A percentile compares a stretch with the other conserved stretches of the same genome.
These are phyloP conservation scores for Theropithecus gelada DNA, from an alignment of 2,113 vertebrate species.

Conservation along the genomic window DNA sequence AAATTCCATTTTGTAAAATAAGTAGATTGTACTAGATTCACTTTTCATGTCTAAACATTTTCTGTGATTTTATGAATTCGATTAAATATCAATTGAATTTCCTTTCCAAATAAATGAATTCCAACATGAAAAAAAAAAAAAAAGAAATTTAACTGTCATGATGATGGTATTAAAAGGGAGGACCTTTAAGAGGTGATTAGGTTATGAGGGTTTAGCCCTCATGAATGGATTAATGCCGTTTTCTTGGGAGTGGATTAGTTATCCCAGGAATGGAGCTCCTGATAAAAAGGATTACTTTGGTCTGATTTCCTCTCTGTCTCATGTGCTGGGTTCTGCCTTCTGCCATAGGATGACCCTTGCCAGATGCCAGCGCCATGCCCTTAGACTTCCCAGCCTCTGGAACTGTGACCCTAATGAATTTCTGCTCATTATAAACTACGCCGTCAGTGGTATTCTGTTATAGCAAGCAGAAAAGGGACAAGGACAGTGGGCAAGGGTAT, in stretches of 20 bases:
- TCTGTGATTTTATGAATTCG: background rate
- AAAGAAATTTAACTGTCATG: background rate
- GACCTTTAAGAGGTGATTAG: background rate
- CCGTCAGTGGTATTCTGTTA: background rate
- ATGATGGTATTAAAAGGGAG: background rate
- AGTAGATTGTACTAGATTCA: background rate
- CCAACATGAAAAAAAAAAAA: background rate
- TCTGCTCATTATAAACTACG: background rate
- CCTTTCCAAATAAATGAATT: background rate
- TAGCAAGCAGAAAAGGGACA: background rate
- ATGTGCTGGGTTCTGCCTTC: background rate
- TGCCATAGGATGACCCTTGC: background rate
- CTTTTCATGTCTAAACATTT: background rate
- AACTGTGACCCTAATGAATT: background rate
- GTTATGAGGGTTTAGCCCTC: background rate
- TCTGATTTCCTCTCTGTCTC: background rate
- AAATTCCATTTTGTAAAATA: constrained; percentile 19
- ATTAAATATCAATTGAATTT: background rate
- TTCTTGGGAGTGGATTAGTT: background rate
- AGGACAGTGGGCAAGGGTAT: background rate
- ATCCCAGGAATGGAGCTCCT: background rate
- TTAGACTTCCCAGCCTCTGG: background rate
- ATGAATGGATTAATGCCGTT: background rate
- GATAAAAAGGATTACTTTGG: background rate
- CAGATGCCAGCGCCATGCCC: background rate